phyloP scores from a whole-genome alignment of 2,888 invertebrate species.

The Noctua pronuba region DNA sequence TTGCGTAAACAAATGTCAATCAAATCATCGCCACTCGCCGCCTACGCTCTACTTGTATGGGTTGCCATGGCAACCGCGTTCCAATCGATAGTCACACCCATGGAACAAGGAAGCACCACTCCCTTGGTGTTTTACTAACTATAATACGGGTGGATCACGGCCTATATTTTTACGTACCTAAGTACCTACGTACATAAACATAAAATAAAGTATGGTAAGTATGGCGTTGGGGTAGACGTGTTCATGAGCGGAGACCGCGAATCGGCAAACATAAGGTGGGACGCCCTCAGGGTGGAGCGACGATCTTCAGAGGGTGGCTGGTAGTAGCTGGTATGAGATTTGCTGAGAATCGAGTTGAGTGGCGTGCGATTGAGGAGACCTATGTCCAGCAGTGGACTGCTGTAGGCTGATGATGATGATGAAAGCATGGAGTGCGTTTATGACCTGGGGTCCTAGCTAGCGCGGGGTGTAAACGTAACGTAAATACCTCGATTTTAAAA shows the following conservation, averaged over 20 bases:
- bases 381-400: too few species aligned
- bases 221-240: too few species aligned
- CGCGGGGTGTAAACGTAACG: not conserved
- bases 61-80: conserved; percentile 29
- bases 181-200: not conserved
- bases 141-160: conserved; percentile 3
- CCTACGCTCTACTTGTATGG: conserved; percentile 36
- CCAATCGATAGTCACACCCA: conserved; percentile 41
- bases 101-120: not conserved
- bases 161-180: conserved; percentile 4
- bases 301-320: too few species aligned
- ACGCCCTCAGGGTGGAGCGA: too few species aligned
- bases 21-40: conserved; percentile 12
- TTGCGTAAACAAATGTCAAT: conserved; percentile 50
- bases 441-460: not conserved
- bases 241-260: too few species aligned
- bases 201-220: not conserved
- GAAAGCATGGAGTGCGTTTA: not conserved
- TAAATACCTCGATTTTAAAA: too few species aligned
- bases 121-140: conserved; percentile 11
- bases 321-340: too few species aligned
- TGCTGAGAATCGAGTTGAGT: too few species aligned
- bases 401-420: too few species aligned
- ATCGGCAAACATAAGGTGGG: too few species aligned
- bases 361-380: too few species aligned